Evolutionary conservation across 2,888 invertebrate species (phyloP), one percentile per base, ranked within the genome.

Genomic region (Oithona nana): DNA sequence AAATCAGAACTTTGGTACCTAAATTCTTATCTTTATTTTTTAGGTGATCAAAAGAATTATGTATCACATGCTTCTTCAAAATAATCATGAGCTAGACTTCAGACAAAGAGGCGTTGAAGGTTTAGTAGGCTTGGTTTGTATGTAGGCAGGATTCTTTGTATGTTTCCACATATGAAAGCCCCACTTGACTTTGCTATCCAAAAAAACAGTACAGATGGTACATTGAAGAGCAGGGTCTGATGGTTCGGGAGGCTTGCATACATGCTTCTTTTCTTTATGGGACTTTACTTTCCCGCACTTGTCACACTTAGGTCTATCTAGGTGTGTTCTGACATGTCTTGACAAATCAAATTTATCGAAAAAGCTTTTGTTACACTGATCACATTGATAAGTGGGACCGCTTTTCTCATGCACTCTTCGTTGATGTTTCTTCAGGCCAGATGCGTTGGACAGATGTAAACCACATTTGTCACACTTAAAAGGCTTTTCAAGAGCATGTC

Each of bases 81-180:
- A n/a, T n/a, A n/a, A n/a, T n/a, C n/a, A n/a, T n/a, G n/a, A n/a
- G n/a, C n/a, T n/a, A n/a, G n/a, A n/a, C n/a, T n/a, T n/a, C n/a
- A n/a, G n/a, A n/a, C n/a, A n/a, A n/a, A n/a, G n/a, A n/a, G n/a
- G n/a, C n/a, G n/a, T n/a, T n/a, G n/a, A n/a, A n/a, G n/a, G n/a
- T n/a, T n/a, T 39, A 39, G 16, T 16, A 39, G 39, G 39, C 39
- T 39, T 39, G 39, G 39, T 39, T 16, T 39, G 39, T 39, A 64
- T 55, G 54, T 64, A 64, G 11, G 28, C 22, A 24, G 64, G 20
- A 29, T 64, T 61, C 29, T 64, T 64, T 31, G 64, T 64, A 50
- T 64, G 64, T 13, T 55, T 31, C 64, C 64, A 64, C 64, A 64
- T 61, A 55, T 64, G 64, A 49, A 39, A 51, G 55, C 64, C 64